Base-by-base conservation (phyloP, 2,113 vertebrate species). In the Grallaria varia region DNA sequence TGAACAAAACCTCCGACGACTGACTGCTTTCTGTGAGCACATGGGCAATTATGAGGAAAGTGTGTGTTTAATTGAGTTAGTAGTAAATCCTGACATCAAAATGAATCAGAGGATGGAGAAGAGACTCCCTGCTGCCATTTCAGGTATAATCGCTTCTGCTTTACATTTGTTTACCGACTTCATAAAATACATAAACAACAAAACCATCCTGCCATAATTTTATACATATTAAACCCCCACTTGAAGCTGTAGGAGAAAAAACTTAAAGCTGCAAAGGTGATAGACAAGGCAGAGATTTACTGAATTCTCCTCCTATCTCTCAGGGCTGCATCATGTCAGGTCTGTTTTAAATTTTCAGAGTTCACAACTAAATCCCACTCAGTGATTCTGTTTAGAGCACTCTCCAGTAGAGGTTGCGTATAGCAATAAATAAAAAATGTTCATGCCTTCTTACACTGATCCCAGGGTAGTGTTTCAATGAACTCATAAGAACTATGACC, bases 1-100 rank as follows among this genome's bases (percentile, higher is more conserved):
- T 40, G 33, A 89, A 85, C 60, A 92, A 89, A 89, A 56, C 27
- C 69, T 60, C 83, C 4, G 11, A 91, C 83, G 89, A 93, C 8
- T 73, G 92, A 75, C 86, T 94, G 47, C 60, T 68, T 94, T 93
- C 92, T 89, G 77, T 77, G 77, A 75, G 80, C 83, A 76, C 76
- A 84, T 23, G 75, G 80, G 63, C 67, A 81, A 79, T 89, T 94
- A 89, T 14, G 39, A 28, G 15, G 72, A 69, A 84, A 93, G 93
- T 33, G 64, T 87, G 63, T 64, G 45, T 92, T 92, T 80, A 94
- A 95, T 35, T 93, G 83, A 84, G 79, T 67, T 77, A 90, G 87
- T 60, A 0, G 17, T 93, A 97, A 92, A 95, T 95, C 39, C 66
- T 47, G 49, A 77, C 3, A 62, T 7, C 44, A 56, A 59, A 92